These are phyloP conservation scores for Lithobates pipiens DNA, from an alignment of 2,797 vertebrate species.

Conservation along the genomic window DNA sequence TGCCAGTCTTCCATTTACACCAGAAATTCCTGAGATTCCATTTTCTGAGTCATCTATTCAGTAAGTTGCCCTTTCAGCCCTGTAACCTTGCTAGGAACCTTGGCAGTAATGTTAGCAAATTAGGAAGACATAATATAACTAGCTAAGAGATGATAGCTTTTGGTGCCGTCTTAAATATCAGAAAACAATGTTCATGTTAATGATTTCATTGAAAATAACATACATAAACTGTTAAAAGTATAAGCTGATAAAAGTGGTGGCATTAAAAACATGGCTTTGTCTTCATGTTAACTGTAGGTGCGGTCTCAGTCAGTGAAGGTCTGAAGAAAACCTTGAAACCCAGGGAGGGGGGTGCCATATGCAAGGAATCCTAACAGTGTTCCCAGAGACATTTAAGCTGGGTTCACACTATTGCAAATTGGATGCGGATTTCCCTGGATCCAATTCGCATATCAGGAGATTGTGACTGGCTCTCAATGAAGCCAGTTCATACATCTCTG, in stretches of 20 bases:
- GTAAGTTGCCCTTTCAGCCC: background rate
- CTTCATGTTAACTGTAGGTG: background rate
- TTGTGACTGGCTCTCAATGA: too few species aligned
- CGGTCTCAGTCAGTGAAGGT: too few species aligned
- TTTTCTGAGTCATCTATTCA: slow-evolving; percentile 5
- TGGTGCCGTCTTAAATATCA: background rate
- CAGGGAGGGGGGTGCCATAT: too few species aligned
- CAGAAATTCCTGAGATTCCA: slow-evolving; percentile 13
- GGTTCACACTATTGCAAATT: too few species aligned
- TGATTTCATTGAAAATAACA: background rate
- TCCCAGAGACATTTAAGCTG: too few species aligned
- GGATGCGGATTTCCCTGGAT: too few species aligned
- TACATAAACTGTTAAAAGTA: background rate
- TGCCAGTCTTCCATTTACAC: background rate
- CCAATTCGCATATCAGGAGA: too few species aligned
- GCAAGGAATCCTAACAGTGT: too few species aligned
- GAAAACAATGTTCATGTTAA: too few species aligned
- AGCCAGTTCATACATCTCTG: too few species aligned
- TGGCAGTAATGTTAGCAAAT: slow-evolving; percentile 1
- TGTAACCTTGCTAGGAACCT: slow-evolving; percentile 27
- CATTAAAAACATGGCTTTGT: background rate
- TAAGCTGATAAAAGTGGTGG: background rate
- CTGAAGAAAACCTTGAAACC: too few species aligned
- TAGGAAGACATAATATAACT: slow-evolving; percentile 8
- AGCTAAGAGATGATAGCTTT: background rate